Evolutionary conservation across 2,797 vertebrate species (phyloP).

Genomic region (Columba guinea): DNA sequence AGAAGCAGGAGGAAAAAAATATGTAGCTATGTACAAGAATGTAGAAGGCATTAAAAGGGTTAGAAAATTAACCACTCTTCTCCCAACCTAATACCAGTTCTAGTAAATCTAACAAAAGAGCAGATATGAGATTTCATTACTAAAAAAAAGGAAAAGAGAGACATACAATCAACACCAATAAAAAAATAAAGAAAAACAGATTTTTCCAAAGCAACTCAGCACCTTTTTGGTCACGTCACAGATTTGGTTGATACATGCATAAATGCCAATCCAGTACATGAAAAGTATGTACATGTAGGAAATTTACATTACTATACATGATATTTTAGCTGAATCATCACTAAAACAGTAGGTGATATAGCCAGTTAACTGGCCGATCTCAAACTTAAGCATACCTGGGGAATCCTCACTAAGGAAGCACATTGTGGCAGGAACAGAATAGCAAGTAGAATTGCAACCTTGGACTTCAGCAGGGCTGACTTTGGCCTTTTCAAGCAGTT

Average conservation of each 20-base stretch:
- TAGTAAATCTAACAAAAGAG: neutral
- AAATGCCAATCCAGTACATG: neutral
- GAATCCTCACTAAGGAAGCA: neutral
- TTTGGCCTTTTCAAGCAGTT: too few relatives aligned
- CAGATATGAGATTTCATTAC: neutral
- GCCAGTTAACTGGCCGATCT: neutral
- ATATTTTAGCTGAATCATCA: neutral
- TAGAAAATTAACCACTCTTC: neutral
- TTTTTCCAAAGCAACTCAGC: neutral
- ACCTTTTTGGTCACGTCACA: neutral
- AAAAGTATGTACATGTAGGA: neutral
- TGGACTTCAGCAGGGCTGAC: too few relatives aligned
- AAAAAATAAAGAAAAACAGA: neutral
- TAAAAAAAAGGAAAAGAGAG: neutral
- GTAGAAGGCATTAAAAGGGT: neutral
- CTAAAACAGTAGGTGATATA: neutral
- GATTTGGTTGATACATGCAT: neutral
- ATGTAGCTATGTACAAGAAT: rapidly evolving
- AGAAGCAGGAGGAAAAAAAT: neutral
- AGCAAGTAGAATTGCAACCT: too few relatives aligned
- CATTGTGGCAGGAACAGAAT: too few relatives aligned
- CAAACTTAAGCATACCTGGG: neutral
- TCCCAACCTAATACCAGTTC: neutral
- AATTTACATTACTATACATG: neutral
- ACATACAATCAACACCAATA: rapidly evolving